Conservation (phyloP, 2,113 vertebrate genomes). For the Rhabdomys dilectus region DNA sequence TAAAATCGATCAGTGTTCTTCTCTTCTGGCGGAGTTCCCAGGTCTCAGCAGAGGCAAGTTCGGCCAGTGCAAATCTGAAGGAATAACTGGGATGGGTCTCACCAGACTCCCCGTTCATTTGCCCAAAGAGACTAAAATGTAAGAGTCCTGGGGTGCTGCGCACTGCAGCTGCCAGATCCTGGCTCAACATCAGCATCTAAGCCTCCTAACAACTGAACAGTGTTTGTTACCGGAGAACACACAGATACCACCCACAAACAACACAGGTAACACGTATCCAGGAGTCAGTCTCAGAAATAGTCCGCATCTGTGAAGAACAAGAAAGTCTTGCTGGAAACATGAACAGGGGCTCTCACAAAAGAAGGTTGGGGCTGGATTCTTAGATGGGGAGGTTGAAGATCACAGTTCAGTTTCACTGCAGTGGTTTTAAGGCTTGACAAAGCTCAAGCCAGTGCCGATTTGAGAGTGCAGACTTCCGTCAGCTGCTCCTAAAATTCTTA, state of each 20-base stretch:
- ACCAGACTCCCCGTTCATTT: background rate
- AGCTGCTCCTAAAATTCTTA: slow-evolving; percentile 27
- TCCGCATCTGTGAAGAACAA: background rate
- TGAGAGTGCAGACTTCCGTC: background rate
- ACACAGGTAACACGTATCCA: background rate
- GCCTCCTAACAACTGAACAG: background rate
- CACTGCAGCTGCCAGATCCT: background rate
- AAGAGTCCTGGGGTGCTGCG: too few species aligned
- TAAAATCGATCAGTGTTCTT: background rate
- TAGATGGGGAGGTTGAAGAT: background rate
- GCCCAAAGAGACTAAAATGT: background rate
- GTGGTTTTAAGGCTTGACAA: slow-evolving; percentile 29
- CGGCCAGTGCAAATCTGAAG: background rate
- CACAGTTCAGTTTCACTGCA: background rate
- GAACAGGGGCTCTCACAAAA: slow-evolving; percentile 1
- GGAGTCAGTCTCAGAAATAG: background rate
- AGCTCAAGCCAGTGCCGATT: background rate
- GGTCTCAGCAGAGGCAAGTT: background rate
- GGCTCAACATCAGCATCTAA: background rate
- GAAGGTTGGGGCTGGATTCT: background rate
- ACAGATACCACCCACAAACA: background rate
- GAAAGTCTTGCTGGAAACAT: background rate
- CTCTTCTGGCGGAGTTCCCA: background rate
- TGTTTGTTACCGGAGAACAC: background rate
- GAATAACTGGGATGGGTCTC: background rate